Base-by-base conservation (phyloP, 2,888 invertebrate species). In the Temnothorax unifasciatus region DNA sequence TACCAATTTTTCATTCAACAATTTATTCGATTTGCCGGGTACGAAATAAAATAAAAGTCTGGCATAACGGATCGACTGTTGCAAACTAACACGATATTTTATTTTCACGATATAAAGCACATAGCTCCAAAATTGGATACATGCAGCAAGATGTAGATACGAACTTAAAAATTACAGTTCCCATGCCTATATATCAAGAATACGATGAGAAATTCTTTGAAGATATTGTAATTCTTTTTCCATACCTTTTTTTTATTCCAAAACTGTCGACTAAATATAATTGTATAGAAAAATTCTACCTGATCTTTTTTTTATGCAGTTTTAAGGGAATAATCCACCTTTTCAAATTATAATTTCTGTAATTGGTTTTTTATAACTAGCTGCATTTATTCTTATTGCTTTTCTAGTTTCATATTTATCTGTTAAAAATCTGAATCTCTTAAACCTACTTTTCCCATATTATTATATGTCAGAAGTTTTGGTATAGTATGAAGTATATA, bases 1-100 rank as follows among this genome's bases (percentile, higher is more conserved):
- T 81, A 61, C 71, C 79, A 71, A 81, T 81, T 81, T 81, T 81
- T 81, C 79, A 71, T 81, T 71, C 71, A 81, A 81, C 79, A 81
- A 81, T 81, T 71, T 81, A 81, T 81, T 81, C 59, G 71, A 71
- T 71, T 59, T 81, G 71, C 59, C 21, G 38, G 21, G 18, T 21
- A 59, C 13, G 25, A 76, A 57, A 76, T 82, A 82, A 76, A 82
- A 76, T 57, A 54, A 82, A 82, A 66, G 18, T 29, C 41, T 44
- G 3, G 50, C 63, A 38, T 29, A 52, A 52, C 75, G 63, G 52
- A 74, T 76, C 63, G 52, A 52, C 52, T 54, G 76, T 75, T 54
- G 63, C 75, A 15, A 81, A 79, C 59, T 64, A 68, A 79, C 64
- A 15, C 61, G 44, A 21, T 69, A 75, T 38, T 71, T 47, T 81